Evolutionary conservation across 2,113 vertebrate genomes (phyloP).

Genomic region (Festucalex cinctus): DNA sequence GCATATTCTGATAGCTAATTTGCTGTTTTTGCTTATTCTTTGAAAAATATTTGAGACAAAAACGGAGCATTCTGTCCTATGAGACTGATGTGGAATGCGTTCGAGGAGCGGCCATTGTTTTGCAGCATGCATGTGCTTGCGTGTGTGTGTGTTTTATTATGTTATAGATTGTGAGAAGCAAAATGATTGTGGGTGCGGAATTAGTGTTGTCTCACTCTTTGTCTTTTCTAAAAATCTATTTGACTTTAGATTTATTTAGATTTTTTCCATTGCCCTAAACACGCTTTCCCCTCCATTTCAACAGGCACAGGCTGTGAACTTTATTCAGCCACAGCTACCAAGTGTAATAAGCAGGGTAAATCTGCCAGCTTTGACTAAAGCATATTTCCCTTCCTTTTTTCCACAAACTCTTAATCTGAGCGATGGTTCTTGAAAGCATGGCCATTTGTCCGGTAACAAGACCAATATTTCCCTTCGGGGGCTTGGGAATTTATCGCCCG

Average conservation of each 20-base stretch:
- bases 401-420: slow-evolving; percentile 29
- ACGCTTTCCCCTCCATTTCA: not conserved
- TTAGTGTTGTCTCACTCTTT: not conserved
- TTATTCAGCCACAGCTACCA: slow-evolving; percentile 32
- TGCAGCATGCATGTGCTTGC: slow-evolving; percentile 48
- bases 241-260: no score
- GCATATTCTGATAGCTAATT: slow-evolving; percentile 16
- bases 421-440: slow-evolving; percentile 40
- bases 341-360: slow-evolving; percentile 18
- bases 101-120: slow-evolving; percentile 19
- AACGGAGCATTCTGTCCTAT: slow-evolving; percentile 25
- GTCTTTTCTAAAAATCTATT: not conserved
- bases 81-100: slow-evolving; percentile 31
- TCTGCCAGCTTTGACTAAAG: slow-evolving; percentile 8
- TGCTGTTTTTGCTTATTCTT: slow-evolving; percentile 13
- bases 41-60: slow-evolving; percentile 18
- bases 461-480: slow-evolving; percentile 42
- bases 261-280: slow-evolving; percentile 3
- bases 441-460: slow-evolving; percentile 46
- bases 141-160: slow-evolving; percentile 14
- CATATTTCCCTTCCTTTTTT: slow-evolving; percentile 13
- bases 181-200: slow-evolving; percentile 59
- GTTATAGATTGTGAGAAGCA: slow-evolving; percentile 27
- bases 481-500: slow-evolving; percentile 52
- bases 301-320: slow-evolving; percentile 8